Percentiles rank a stretch among this genome's conserved stretches.
Conservation (phyloP, 2,888 invertebrate species). For the Acanthosepion pharaonis region DNA sequence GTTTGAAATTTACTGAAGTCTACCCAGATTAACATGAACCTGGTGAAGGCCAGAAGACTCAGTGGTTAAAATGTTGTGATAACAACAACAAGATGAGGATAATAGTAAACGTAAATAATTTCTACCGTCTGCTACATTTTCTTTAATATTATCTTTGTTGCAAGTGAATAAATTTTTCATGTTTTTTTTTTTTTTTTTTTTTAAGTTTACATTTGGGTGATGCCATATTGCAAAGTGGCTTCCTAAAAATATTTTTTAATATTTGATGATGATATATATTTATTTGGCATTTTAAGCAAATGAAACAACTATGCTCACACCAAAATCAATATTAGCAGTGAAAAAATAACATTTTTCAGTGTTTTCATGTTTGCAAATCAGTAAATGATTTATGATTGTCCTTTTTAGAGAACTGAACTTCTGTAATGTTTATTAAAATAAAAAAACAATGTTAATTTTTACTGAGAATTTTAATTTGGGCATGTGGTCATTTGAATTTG, state of each 20-base stretch:
- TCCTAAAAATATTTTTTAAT: not conserved
- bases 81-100: no score
- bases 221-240: not conserved
- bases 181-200: not conserved
- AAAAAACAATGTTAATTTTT: not conserved
- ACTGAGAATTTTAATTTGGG: not conserved
- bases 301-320: not conserved
- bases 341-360: not conserved
- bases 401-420: not conserved
- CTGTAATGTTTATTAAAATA: not conserved
- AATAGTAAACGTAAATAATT: no score
- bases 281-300: not conserved
- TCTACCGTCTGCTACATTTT: not conserved
- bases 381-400: no score
- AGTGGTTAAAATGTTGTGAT: no score
- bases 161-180: not conserved
- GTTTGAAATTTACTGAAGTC: no score
- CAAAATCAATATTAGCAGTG: not conserved
- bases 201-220: not conserved
- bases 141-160: not conserved
- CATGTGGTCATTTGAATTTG: not conserved
- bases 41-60: no score
- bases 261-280: not conserved
- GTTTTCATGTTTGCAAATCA: no score
- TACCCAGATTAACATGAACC: no score